Evolutionary conservation across 2,888 invertebrate genomes (phyloP).

Genomic region (Eristalinus aeneus): DNA sequence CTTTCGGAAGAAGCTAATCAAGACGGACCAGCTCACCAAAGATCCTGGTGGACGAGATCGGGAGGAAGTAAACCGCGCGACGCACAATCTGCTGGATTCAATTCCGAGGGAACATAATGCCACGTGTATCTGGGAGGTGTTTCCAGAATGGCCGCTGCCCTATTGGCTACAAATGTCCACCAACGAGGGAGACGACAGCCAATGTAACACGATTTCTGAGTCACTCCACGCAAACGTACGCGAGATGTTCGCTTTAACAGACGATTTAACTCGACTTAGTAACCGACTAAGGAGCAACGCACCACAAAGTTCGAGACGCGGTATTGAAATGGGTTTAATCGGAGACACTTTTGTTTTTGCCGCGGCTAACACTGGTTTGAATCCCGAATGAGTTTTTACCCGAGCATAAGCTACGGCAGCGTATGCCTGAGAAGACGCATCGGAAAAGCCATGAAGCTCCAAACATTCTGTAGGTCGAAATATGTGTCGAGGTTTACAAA

Average conservation of each 20-base stretch:
- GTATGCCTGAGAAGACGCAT: too few relatives aligned
- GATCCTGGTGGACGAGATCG: conserved; percentile 9
- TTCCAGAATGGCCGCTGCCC: conserved; percentile 2
- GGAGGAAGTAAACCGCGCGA: too few relatives aligned
- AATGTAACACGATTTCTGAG: conserved; percentile 73
- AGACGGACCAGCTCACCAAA: conserved; percentile 68
- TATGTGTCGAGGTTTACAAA: too few relatives aligned
- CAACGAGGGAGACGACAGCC: conserved; percentile 58
- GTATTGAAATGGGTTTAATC: conserved; percentile 51
- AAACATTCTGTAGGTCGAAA: too few relatives aligned
- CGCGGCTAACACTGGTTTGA: too few relatives aligned
- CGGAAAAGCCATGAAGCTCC: conserved; percentile 4
- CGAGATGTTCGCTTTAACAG: conserved; percentile 5
- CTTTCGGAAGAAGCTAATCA: conserved; percentile 20
- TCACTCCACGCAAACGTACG: conserved; percentile 71
- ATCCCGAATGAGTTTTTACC: neutral
- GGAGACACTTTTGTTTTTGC: conserved; percentile 37
- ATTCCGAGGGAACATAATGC: neutral
- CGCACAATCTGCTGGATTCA: conserved; percentile 69
- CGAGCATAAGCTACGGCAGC: conserved; percentile 19
- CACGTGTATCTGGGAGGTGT: conserved; percentile 22
- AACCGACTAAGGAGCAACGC: too few relatives aligned
- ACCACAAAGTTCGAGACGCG: too few relatives aligned
- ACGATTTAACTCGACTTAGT: conserved; percentile 11
- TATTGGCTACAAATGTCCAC: too few relatives aligned